A percentile compares a stretch with the other conserved stretches of the same genome.
phyloP scores from a whole-genome alignment of 2,113 vertebrate genomes.

The Bubo bubo region DNA sequence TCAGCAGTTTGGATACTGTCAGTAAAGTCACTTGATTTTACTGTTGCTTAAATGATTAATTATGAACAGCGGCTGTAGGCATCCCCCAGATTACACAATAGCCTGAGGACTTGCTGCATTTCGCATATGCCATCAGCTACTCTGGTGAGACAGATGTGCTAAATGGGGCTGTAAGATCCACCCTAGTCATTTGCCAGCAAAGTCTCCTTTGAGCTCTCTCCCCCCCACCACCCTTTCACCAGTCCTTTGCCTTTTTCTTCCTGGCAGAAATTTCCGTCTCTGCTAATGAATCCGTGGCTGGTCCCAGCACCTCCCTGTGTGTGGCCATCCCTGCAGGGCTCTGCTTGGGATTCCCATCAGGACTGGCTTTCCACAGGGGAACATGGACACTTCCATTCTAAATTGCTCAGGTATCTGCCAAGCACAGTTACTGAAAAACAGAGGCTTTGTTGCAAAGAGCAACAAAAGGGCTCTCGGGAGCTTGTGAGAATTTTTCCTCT shows the following conservation, averaged over 20 bases:
- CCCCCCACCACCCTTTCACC: background rate
- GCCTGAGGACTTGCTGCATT: background rate
- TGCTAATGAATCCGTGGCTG: background rate
- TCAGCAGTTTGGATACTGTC: constrained; percentile 69
- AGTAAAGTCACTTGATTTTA: constrained; percentile 65
- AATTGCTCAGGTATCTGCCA: background rate
- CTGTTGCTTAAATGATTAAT: constrained; percentile 65
- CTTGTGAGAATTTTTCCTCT: background rate
- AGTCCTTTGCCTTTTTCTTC: background rate
- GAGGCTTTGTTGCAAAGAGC: background rate
- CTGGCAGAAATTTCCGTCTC: background rate
- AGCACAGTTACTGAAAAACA: background rate
- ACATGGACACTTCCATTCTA: background rate
- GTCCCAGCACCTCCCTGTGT: background rate
- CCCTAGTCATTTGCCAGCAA: background rate
- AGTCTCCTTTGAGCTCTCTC: background rate
- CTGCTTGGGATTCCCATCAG: background rate
- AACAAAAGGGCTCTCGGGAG: background rate
- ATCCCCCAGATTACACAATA: constrained; percentile 35
- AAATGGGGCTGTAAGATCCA: background rate
- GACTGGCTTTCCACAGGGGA: background rate
- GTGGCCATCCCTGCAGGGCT: background rate
- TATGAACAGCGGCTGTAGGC: constrained; percentile 24
- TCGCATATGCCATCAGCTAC: background rate
- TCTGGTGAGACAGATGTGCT: background rate